These are phyloP conservation scores for Manis pentadactyla DNA, from an alignment of 2,797 vertebrate species.

Conservation along the genomic window DNA sequence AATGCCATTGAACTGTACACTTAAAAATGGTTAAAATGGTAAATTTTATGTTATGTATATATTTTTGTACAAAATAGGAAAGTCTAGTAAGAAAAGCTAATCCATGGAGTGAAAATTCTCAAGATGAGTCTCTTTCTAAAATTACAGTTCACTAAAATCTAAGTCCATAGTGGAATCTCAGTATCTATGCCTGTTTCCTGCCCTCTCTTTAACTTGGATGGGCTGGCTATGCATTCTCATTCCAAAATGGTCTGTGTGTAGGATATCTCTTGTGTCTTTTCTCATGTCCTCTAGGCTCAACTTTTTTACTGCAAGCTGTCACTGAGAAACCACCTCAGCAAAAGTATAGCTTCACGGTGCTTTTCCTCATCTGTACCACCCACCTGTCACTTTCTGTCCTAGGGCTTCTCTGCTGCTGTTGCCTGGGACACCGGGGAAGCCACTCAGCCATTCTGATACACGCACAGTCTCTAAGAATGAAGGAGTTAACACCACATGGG, in stretches of 20 bases:
- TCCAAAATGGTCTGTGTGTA: background rate
- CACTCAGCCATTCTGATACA: background rate
- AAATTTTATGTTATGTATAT: background rate
- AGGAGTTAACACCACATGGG: background rate
- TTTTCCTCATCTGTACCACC: background rate
- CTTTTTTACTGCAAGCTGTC: background rate
- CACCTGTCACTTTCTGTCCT: too few species aligned
- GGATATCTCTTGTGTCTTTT: background rate
- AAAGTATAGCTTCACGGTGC: background rate
- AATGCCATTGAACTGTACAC: background rate
- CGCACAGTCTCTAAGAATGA: background rate
- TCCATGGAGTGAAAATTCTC: background rate
- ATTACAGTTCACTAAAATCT: background rate
- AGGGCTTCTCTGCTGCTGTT: background rate
- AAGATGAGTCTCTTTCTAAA: background rate
- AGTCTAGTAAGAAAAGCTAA: background rate
- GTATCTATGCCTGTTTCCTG: background rate
- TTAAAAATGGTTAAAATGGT: background rate
- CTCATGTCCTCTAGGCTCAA: background rate
- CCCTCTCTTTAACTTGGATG: background rate
- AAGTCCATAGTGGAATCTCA: background rate
- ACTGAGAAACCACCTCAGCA: background rate
- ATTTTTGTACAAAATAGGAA: background rate
- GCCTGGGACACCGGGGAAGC: background rate
- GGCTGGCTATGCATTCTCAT: background rate